Percentiles rank a stretch among this genome's conserved stretches.
These are phyloP conservation scores for Caenorhabditis remanei DNA, from an alignment of 1,140 invertebrate species.

Conservation along the genomic window DNA sequence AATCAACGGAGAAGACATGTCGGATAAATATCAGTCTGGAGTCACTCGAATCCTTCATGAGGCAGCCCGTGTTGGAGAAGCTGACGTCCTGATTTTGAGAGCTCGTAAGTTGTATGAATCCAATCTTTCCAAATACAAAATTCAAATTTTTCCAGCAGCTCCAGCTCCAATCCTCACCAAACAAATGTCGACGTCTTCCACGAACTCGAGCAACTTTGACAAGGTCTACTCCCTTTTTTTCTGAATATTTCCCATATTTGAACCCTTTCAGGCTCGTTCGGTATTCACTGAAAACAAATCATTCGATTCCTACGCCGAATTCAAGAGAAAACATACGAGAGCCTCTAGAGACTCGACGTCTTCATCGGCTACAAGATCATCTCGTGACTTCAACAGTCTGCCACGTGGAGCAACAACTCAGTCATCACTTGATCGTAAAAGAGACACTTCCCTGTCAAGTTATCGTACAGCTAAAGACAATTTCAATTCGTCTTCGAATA, in stretches of 20 bases:
- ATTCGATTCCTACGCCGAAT: slow-evolving; percentile 61
- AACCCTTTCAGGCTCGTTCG: slow-evolving; percentile 43
- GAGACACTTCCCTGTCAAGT: slow-evolving; percentile 36
- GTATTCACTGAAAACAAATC: slow-evolving; percentile 61
- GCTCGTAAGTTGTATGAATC: slow-evolving; percentile 37
- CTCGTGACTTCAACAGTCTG: slow-evolving; percentile 61
- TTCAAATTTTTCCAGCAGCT: not conserved
- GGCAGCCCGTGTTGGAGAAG: slow-evolving; percentile 76
- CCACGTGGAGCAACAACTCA: slow-evolving; percentile 39
- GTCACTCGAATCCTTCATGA: slow-evolving; percentile 77
- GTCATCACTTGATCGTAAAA: slow-evolving; percentile 54
- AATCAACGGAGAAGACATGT: slow-evolving; percentile 76
- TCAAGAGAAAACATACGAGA: slow-evolving; percentile 57
- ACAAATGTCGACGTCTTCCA: slow-evolving; percentile 51
- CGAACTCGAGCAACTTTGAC: slow-evolving; percentile 48
- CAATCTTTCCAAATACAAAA: not conserved
- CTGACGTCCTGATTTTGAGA: slow-evolving; percentile 78
- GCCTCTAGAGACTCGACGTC: slow-evolving; percentile 5
- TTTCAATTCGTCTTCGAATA: slow-evolving; percentile 51
- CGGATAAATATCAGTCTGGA: slow-evolving; percentile 74
- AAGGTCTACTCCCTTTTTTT: not conserved
- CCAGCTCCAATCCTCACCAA: slow-evolving; percentile 37
- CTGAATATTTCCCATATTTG: not conserved
- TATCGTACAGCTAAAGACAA: slow-evolving; percentile 51
- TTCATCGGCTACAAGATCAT: not conserved